These are phyloP conservation scores for Euproctis similis DNA, from an alignment of 2,888 invertebrate species.

Conservation along the genomic window DNA sequence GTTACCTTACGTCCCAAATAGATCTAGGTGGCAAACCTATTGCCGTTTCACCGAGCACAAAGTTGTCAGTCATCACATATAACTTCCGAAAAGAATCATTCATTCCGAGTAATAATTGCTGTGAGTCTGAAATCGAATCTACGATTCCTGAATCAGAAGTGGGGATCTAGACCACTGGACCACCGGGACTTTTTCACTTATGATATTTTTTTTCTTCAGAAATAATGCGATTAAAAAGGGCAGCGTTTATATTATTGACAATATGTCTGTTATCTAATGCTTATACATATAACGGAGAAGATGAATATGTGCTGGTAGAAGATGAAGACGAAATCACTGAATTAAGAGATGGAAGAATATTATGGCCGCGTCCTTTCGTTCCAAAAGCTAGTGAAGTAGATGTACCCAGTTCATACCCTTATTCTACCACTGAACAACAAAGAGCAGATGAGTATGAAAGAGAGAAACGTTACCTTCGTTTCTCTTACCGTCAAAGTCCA, in stretches of 20 bases:
- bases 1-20: no score
- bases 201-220: constrained; percentile 21
- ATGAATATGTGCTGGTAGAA: constrained; percentile 32
- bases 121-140: no score
- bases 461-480: constrained; percentile 36
- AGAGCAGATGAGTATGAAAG: constrained; percentile 15
- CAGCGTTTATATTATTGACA: constrained; percentile 19
- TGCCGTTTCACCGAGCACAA: no score
- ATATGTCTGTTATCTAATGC: constrained; percentile 22
- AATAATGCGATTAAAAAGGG: constrained; percentile 35
- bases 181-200: not conserved
- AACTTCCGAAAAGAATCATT: no score
- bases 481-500: constrained; percentile 52
- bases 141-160: no score
- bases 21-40: no score
- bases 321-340: constrained; percentile 18
- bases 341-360: constrained; percentile 34
- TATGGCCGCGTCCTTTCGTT: constrained; percentile 47
- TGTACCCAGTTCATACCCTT: constrained; percentile 6
- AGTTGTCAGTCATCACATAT: no score
- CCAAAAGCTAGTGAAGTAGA: constrained; percentile 21
- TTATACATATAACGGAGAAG: constrained; percentile 26
- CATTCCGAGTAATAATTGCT: no score
- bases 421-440: constrained; percentile 9
- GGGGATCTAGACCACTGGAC: no score